Percentiles rank a stretch among this genome's conserved stretches.
Conservation (phyloP, 2,113 vertebrate genomes). For the Paramisgurnus dabryanus region DNA sequence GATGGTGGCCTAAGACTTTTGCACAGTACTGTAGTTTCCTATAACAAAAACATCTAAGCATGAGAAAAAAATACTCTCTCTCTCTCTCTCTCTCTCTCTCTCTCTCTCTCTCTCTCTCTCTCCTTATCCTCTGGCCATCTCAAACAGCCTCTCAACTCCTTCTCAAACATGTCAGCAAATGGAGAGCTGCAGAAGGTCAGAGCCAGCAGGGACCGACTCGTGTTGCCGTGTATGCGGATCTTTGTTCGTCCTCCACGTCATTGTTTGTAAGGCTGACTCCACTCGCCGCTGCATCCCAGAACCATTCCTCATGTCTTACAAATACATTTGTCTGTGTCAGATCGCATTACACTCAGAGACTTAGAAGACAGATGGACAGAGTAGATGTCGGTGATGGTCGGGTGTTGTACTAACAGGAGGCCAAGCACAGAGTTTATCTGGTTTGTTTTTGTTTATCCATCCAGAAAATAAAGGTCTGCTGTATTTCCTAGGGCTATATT, state of each 20-base stretch:
- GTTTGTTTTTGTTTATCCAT: background rate
- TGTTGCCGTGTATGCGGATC: conserved; percentile 39
- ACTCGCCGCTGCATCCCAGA: conserved; percentile 28
- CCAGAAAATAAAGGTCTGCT: too few species aligned
- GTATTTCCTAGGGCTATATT: too few species aligned
- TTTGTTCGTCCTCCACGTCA: conserved; percentile 46
- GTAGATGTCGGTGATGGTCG: background rate
- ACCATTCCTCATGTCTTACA: conserved; percentile 30
- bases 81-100: conserved; percentile 11
- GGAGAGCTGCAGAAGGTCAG: conserved; percentile 55
- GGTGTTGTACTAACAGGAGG: background rate
- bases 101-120: background rate
- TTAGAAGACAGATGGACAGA: conserved; percentile 28
- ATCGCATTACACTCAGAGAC: background rate
- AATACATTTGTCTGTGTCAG: conserved; percentile 7
- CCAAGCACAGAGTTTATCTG: background rate
- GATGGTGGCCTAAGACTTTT: too few species aligned
- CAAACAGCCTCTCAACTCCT: conserved; percentile 20
- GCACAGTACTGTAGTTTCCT: too few species aligned
- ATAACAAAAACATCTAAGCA: background rate
- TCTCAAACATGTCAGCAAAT: conserved; percentile 32
- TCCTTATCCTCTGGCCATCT: background rate
- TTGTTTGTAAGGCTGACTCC: conserved; percentile 26
- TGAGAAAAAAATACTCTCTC: background rate
- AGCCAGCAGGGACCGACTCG: conserved; percentile 39